Evolutionary conservation across 1,140 invertebrate genomes (phyloP), one percentile per base, ranked within the genome.

Genomic region (Dermatophagoides farinae): DNA sequence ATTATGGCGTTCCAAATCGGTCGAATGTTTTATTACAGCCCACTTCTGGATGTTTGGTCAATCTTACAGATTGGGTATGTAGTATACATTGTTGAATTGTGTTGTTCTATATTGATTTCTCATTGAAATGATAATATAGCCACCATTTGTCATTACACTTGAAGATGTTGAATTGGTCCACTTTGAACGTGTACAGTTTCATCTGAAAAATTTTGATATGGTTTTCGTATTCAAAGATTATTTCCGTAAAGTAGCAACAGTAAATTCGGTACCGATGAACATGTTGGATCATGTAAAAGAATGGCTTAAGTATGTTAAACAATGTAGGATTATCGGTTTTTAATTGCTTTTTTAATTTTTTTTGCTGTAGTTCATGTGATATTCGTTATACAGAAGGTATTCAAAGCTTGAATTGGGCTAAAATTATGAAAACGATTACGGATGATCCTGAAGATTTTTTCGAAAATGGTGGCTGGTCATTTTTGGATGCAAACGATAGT

Each of bases 171-270:
- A 99, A 72, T 71, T 98, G 59, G 92, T 99, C 0, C 93, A 98
- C 71, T 99, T 99, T 76, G 96, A 99, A 73, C 78, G 96, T 73
- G 95, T 99, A 6, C 88, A 92, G 69, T 97, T 98, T 71, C 90
- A 97, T 70, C 75, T 98, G 61, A 96, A 97, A 73, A 98, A 97
- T 72, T 99, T 99, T 71, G 96, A 99, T 73, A 98, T 98, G 90
- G 87, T 98, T 25, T 98, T 98, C 71, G 86, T 99, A 39, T 98
- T 97, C 69, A 99, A 98, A 75, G 92, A 98, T 74, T 98, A 99
- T 72, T 78, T 80, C 50, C 82, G 83, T 67, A 97, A 96, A 75
- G 82, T 87, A 1, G 82, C 88, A 0, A 95, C 93, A 85, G 85
- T 99, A 0, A 96, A 93, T 72, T 88, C 93, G 12, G 89, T 99